A percentile compares a stretch with the other conserved stretches of the same genome.
Conservation (phyloP, 1,140 invertebrate genomes). For the Caenorhabditis tropicalis region DNA sequence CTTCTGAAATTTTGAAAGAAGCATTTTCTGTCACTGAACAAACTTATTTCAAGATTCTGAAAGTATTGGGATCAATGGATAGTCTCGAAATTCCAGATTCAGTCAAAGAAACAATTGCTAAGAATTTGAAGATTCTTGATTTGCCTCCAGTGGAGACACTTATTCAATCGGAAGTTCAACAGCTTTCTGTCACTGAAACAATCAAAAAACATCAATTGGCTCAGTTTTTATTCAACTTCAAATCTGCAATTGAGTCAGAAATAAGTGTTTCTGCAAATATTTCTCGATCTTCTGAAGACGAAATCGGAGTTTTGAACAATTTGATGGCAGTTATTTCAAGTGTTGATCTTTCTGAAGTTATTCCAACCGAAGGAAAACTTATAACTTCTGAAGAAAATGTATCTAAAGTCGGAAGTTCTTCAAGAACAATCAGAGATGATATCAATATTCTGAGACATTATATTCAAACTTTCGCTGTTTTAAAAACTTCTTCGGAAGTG, state of each 20-base stretch:
- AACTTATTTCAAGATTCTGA: constrained; percentile 1
- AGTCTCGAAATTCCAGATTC: not conserved
- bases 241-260: not conserved
- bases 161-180: not conserved
- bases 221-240: constrained; percentile 2
- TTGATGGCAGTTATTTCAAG: not conserved
- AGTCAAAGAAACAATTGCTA: constrained; percentile 5
- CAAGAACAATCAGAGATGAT: not conserved
- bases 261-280: not conserved
- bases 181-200: no score
- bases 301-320: not conserved
- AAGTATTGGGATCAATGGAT: not conserved
- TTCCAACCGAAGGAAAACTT: not conserved
- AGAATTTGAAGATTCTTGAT: constrained; percentile 9
- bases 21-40: not conserved
- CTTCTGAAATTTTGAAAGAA: not conserved
- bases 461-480: not conserved
- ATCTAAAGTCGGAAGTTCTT: not conserved
- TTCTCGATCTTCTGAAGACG: not conserved
- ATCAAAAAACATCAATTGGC: not conserved
- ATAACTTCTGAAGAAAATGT: not conserved
- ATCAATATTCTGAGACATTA: not conserved
- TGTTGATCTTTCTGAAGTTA: not conserved
- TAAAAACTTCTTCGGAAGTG: not conserved
- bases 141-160: not conserved